Evolutionary conservation across 2,888 invertebrate genomes (phyloP), one percentile per base, ranked within the genome.

Genomic region (Phalangium opilio): DNA sequence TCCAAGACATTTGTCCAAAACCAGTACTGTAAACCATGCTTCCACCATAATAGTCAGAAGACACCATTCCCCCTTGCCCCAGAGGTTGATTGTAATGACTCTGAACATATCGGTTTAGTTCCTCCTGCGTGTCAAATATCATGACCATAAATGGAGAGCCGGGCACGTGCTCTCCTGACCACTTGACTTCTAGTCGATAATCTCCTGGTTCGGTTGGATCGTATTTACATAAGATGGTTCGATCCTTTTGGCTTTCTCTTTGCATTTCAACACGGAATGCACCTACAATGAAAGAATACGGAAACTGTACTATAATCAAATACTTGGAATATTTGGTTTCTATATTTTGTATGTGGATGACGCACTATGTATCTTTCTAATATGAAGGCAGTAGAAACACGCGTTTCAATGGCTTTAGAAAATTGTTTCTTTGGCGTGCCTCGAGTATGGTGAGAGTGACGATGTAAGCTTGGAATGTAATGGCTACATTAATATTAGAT

Each of bases 241-340:
- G 75, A 67, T 99, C 98, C 64, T 93, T 90, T 69, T 95, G 93
- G 63, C 83, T 91, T 68, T 98, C 96, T 14, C 96, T 73, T 66
- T 93, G 93, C 96, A 99, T 99, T 68, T 98, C 96, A 5, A 99
- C 98, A 58, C 95, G 78, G 73, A 99, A 99, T n/a, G 96, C 96
- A 52, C 96, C 77, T 75, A 59, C 7, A 47, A 44, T 34, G 35
- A 34, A 34, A n/a, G 35, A 34, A n/a, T n/a, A n/a, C n/a, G n/a
- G n/a, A n/a, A n/a, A n/a, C n/a, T n/a, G n/a, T n/a, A n/a, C n/a
- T 27, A 33, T 2, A n/a, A 3, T 12, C 44, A 45, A 40, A 33
- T 41, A 7, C 34, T 41, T 4, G 15, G 8, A 40, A 7, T 33
- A 15, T 14, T 40, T 20, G 2, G 19, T 48, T 40, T 39, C 2